Conservation (phyloP, 2,797 vertebrate genomes). For the Aulostomus chinensis region DNA sequence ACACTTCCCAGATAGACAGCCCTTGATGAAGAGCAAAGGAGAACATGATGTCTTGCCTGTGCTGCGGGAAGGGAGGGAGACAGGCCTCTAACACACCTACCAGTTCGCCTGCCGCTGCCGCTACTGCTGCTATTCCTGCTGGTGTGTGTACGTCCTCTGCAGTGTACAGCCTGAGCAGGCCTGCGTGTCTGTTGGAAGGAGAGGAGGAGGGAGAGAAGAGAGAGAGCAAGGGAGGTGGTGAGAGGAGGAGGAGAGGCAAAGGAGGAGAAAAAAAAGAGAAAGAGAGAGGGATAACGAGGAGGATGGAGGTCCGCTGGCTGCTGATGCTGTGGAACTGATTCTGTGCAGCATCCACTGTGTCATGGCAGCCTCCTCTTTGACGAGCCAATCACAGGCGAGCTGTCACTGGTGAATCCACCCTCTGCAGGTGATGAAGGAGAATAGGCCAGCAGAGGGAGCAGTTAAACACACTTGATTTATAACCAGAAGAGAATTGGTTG, state of each 20-base stretch:
- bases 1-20: slow-evolving; percentile 57
- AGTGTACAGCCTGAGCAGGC: slow-evolving; percentile 48
- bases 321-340: slow-evolving; percentile 79
- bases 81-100: slow-evolving; percentile 77
- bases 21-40: slow-evolving; percentile 73
- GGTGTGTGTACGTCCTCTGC: slow-evolving; percentile 60
- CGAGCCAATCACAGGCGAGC: slow-evolving; percentile 68
- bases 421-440: slow-evolving; percentile 81
- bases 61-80: slow-evolving; percentile 55
- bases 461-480: slow-evolving; percentile 13
- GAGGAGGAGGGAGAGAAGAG: slow-evolving; percentile 37
- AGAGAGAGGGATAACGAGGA: slow-evolving; percentile 62
- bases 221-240: slow-evolving; percentile 37
- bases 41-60: slow-evolving; percentile 60
- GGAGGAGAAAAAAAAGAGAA: slow-evolving; percentile 59
- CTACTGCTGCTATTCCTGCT: slow-evolving; percentile 41
- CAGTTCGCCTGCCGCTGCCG: slow-evolving; percentile 57
- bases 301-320: slow-evolving; percentile 70
- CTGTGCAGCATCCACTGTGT: slow-evolving; percentile 82
- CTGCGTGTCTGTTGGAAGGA: slow-evolving; percentile 36
- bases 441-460: slow-evolving; percentile 67
- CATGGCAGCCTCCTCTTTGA: slow-evolving; percentile 83
- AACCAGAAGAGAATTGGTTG: neutral
- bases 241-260: slow-evolving; percentile 62
- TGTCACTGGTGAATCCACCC: slow-evolving; percentile 72